Percentiles rank a stretch among this genome's conserved stretches.
phyloP scores from a whole-genome alignment of 2,797 vertebrate species.

The Enteromius paludinosus region DNA sequence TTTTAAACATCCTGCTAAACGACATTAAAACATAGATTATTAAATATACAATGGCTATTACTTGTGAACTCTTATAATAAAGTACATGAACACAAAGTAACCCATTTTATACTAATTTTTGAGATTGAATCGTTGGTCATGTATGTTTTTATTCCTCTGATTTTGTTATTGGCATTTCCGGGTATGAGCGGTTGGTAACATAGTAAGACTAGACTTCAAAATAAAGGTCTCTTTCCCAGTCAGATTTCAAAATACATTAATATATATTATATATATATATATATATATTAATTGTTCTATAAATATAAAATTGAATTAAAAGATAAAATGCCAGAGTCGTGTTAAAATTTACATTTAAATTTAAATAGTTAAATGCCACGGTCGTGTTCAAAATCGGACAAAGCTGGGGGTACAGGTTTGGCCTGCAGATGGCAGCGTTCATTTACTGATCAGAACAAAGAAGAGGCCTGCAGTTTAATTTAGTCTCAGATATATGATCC shows the following conservation, averaged over 20 bases:
- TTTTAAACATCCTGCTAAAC: conserved; percentile 54
- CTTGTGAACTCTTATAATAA: neutral
- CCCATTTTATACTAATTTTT: neutral
- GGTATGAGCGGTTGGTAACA: neutral
- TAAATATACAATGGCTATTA: neutral
- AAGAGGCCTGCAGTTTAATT: neutral
- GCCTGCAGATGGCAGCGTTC: conserved; percentile 16
- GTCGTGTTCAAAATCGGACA: neutral
- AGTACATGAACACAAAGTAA: neutral
- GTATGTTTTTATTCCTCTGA: neutral
- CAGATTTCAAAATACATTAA: conserved; percentile 6
- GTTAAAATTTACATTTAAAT: neutral
- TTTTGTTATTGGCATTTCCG: conserved; percentile 15
- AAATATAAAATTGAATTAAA: no score
- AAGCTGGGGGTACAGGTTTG: neutral
- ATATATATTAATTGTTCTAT: neutral
- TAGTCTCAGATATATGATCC: neutral
- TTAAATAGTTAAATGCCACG: neutral
- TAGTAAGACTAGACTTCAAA: neutral
- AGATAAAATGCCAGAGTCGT: no score
- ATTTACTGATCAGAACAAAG: neutral
- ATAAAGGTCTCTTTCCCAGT: neutral
- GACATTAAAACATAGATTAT: neutral
- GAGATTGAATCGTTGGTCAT: neutral
- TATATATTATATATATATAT: no score